Conservation (phyloP, 2,797 vertebrate genomes). For the Schizopygopsis pylzovi region DNA sequence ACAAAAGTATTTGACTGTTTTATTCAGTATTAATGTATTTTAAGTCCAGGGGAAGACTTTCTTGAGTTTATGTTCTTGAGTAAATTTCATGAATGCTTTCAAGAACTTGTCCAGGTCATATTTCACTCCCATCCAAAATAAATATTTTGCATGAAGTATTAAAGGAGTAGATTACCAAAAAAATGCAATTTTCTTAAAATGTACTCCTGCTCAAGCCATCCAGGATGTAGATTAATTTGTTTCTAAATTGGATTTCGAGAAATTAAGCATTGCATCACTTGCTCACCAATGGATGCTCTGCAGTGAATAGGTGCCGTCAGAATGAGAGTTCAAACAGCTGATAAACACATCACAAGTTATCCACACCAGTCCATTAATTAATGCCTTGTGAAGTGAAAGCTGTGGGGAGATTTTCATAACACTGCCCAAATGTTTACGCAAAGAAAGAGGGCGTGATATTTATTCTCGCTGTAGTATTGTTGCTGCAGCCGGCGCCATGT, state of each 20-base stretch:
- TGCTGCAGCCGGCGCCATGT: too few species aligned
- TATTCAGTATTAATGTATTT: conserved; percentile 38
- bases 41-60: conserved; percentile 29
- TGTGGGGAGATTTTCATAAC: too few species aligned
- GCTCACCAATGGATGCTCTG: neutral
- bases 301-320: neutral
- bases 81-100: neutral
- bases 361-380: too few species aligned
- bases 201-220: neutral
- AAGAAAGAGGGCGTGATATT: too few species aligned
- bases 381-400: too few species aligned
- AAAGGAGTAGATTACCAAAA: neutral
- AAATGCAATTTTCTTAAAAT: accelerated
- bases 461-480: too few species aligned
- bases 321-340: neutral
- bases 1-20: conserved; percentile 34
- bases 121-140: neutral
- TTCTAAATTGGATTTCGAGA: neutral
- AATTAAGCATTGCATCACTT: too few species aligned
- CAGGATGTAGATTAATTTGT: neutral
- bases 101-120: conserved; percentile 16
- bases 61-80: neutral
- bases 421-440: too few species aligned
- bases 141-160: neutral
- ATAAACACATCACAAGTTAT: too few species aligned